These are phyloP conservation scores for Hoplodrina ambigua DNA, from an alignment of 2,888 invertebrate genomes.

Conservation along the genomic window DNA sequence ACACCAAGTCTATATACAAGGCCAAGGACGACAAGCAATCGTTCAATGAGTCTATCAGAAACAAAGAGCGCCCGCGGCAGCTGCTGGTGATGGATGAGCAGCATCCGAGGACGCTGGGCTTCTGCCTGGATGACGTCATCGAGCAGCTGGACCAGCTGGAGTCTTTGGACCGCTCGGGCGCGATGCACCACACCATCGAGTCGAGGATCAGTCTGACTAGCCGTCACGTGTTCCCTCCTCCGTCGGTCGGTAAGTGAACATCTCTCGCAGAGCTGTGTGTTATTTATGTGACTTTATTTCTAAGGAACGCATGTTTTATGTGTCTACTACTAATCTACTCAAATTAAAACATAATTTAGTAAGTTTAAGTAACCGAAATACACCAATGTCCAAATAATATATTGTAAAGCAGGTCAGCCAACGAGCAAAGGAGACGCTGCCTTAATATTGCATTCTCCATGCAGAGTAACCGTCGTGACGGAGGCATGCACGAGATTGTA, in stretches of 20 bases:
- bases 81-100: slow-evolving; percentile 74
- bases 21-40: slow-evolving; percentile 83
- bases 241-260: slow-evolving; percentile 79
- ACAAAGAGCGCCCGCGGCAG: slow-evolving; percentile 74
- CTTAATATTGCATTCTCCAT: too few relatives aligned
- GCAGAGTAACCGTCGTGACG: background rate
- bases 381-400: too few relatives aligned
- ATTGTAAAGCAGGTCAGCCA: too few relatives aligned
- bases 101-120: slow-evolving; percentile 68
- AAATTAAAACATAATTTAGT: background rate
- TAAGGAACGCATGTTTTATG: slow-evolving; percentile 37
- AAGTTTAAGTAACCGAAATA: too few relatives aligned
- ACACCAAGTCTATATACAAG: slow-evolving; percentile 64
- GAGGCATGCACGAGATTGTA: background rate
- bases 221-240: slow-evolving; percentile 75
- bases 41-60: slow-evolving; percentile 81
- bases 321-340: background rate
- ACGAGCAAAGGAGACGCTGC: background rate
- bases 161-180: slow-evolving; percentile 80
- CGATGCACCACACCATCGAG: slow-evolving; percentile 79
- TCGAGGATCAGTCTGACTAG: slow-evolving; percentile 73
- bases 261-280: background rate
- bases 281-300: slow-evolving; percentile 6
- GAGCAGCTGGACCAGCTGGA: slow-evolving; percentile 72
- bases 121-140: slow-evolving; percentile 72